These are phyloP conservation scores for Saxidomus purpurata DNA, from an alignment of 1,140 invertebrate species.

Conservation along the genomic window DNA sequence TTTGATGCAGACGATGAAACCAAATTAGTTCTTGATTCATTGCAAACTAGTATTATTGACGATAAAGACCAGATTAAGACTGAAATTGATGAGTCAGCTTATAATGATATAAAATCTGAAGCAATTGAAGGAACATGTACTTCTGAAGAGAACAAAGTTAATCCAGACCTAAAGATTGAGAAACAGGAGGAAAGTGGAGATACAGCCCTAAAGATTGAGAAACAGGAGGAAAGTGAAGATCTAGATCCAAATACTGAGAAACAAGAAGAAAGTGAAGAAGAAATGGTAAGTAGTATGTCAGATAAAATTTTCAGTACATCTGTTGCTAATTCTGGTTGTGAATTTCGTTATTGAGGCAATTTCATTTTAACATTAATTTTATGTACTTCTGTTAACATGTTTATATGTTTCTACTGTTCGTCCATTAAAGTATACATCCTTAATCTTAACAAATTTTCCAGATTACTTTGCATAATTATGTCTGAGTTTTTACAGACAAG, in stretches of 20 bases:
- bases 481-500: no score
- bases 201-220: neutral
- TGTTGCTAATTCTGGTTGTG: no score
- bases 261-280: conserved; percentile 21
- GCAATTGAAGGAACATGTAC: neutral
- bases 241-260: neutral
- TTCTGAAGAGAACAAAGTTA: neutral
- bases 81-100: neutral
- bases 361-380: no score
- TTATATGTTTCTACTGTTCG: no score
- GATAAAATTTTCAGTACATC: no score
- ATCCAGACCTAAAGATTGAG: neutral
- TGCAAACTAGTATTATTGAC: neutral
- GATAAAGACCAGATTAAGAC: neutral
- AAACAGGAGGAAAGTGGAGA: conserved; percentile 33
- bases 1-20: neutral
- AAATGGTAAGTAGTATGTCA: no score
- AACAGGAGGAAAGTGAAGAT: conserved; percentile 30
- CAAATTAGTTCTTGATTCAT: neutral
- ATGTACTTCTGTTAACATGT: no score
- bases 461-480: no score
- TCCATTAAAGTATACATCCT: no score
- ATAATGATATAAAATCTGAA: neutral
- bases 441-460: no score
- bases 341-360: no score